phyloP scores from a whole-genome alignment of 1,140 invertebrate species.

The Eufriesea mexicana region DNA sequence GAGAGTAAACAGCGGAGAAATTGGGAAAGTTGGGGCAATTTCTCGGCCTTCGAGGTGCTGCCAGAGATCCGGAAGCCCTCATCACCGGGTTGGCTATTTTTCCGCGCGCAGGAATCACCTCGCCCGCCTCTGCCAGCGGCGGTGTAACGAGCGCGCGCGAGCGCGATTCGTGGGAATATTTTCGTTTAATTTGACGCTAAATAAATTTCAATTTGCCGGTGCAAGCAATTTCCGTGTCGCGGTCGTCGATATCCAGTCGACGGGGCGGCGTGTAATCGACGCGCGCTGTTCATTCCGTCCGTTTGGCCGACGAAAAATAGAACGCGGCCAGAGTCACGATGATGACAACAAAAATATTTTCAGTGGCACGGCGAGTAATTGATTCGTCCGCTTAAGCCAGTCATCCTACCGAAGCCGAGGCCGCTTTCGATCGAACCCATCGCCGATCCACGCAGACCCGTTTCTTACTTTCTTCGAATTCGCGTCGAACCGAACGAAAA shows the following conservation, averaged over 20 bases:
- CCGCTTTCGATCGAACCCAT: not conserved
- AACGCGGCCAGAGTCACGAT: not conserved
- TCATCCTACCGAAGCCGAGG: not conserved
- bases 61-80: not conserved
- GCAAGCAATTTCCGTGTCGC: not conserved
- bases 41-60: not conserved
- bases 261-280: conserved; percentile 3
- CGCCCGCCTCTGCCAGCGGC: no score
- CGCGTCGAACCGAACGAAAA: no score
- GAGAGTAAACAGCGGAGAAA: conserved; percentile 26
- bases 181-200: conserved; percentile 17
- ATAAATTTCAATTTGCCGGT: conserved; percentile 22
- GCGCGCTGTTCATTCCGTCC: not conserved
- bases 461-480: not conserved
- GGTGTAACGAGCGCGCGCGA: not conserved
- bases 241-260: conserved; percentile 10
- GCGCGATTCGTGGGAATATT: not conserved
- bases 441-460: no score
- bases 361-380: not conserved
- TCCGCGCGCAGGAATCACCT: not conserved
- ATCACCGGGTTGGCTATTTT: not conserved
- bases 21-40: conserved; percentile 20
- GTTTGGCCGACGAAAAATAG: not conserved
- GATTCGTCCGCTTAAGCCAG: not conserved
- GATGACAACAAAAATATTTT: conserved; percentile 34